phyloP scores from a whole-genome alignment of 1,140 invertebrate species.

The Liolophura sinensis region DNA sequence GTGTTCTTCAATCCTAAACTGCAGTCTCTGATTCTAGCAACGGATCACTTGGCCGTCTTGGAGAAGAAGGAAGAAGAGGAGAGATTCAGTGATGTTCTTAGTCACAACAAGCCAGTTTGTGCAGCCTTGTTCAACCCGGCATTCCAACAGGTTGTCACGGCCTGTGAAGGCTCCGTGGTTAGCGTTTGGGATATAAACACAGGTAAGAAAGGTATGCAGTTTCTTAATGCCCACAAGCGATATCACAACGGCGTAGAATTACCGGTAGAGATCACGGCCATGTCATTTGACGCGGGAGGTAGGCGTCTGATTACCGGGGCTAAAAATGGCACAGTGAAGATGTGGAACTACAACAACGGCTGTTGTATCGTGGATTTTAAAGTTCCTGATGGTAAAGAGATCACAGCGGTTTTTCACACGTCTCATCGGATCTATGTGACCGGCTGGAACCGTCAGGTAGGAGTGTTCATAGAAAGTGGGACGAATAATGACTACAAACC shows the following conservation, averaged over 20 bases:
- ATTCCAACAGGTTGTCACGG: conserved; percentile 43
- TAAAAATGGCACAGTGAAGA: conserved; percentile 69
- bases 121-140: conserved; percentile 42
- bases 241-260: conserved; percentile 58
- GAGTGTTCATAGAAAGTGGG: conserved; percentile 69
- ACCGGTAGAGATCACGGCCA: conserved; percentile 75
- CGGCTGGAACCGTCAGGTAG: conserved; percentile 72
- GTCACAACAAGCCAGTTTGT: conserved; percentile 43
- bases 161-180: conserved; percentile 47
- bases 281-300: conserved; percentile 71
- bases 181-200: conserved; percentile 45
- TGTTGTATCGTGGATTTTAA: conserved; percentile 64
- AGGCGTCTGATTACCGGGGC: conserved; percentile 74
- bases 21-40: conserved; percentile 33
- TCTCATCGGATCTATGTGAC: conserved; percentile 67
- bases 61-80: conserved; percentile 39
- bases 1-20: conserved; percentile 32
- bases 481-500: conserved; percentile 61
- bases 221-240: conserved; percentile 42
- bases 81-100: conserved; percentile 29
- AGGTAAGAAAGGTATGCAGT: conserved; percentile 48
- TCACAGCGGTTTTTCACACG: conserved; percentile 43
- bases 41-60: conserved; percentile 32
- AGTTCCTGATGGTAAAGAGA: conserved; percentile 32
- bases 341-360: conserved; percentile 81